phyloP scores from a whole-genome alignment of 2,113 vertebrate genomes.

The Microtus richardsoni region DNA sequence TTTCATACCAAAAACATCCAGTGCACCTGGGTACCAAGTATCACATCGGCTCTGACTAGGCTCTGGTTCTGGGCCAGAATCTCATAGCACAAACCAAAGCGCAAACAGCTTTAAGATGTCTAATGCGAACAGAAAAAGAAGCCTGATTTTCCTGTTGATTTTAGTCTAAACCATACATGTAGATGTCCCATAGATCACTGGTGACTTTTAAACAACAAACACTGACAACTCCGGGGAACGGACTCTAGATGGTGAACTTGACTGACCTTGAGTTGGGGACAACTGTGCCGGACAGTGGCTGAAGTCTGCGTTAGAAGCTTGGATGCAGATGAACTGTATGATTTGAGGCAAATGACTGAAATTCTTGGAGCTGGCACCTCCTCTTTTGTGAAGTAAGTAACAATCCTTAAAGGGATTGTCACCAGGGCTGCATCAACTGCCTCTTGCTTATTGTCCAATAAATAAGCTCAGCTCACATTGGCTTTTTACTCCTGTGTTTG shows the following conservation, averaged over 20 bases:
- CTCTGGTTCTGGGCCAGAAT: background rate
- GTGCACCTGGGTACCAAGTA: background rate
- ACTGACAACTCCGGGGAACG: background rate
- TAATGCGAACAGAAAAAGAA: background rate
- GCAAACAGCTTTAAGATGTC: background rate
- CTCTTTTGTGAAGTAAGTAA: background rate
- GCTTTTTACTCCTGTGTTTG: background rate
- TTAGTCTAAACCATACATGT: background rate
- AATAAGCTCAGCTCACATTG: fast-evolving
- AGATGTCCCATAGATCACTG: background rate
- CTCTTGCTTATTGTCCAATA: background rate
- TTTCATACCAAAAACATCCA: background rate
- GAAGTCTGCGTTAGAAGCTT: background rate
- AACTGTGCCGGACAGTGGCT: background rate
- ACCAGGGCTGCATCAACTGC: background rate
- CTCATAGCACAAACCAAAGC: conserved; percentile 15
- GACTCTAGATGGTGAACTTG: background rate
- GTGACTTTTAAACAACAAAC: background rate
- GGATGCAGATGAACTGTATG: background rate
- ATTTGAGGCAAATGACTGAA: background rate
- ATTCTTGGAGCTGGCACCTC: background rate
- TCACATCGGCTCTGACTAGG: conserved; percentile 26
- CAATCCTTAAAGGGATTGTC: background rate
- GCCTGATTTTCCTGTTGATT: background rate
- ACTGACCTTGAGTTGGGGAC: background rate